Evolutionary conservation across 1,140 invertebrate genomes (phyloP), one percentile per base, ranked within the genome.

Genomic region (Tenebrio molitor): DNA sequence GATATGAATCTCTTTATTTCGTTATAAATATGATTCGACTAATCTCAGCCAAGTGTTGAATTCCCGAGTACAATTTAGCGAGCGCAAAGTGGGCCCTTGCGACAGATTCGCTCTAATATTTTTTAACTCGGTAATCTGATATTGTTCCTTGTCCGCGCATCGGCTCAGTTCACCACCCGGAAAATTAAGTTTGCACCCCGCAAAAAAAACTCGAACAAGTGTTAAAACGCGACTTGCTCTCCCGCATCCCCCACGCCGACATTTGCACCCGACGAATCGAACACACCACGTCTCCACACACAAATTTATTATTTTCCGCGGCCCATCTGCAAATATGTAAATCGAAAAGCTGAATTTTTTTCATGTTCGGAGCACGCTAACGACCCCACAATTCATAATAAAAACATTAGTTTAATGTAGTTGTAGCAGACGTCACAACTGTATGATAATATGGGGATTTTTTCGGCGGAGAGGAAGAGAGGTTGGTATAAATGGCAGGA

Each of bases 101-200:
- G 74, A 75, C 74, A 75, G 74, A 72, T 75, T 75, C 68, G 50
- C 44, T 66, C 62, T 58, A 71, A 73, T 75, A 73, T 75, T 79
- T 78, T 75, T 80, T 79, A 75, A 75, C 74, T 72, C 74, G 65
- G 67, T 81, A 81, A 81, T 81, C 78, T 77, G 79, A 81, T 81
- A 79, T 79, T 79, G 76, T 76, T 80, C 78, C 79, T 81, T 81
- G 79, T 80, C 79, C 74, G 76, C 67, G 50, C 53, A 42, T 63
- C 75, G 75, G 78, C 79, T 81, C 79, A 81, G 77, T 75, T 79
- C 80, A 81, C 79, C 67, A 80, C 66, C 79, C 80, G 80, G 79
- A 81, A 81, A 81, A 81, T 81, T 81, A 81, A 81, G 80, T 81
- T 81, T 81, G 79, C 77, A 74, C 73, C 69, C 71, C 73, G 75